Evolutionary conservation across 1,140 invertebrate genomes (phyloP), one percentile per base, ranked within the genome.

Genomic region (Brachionus rubens): DNA sequence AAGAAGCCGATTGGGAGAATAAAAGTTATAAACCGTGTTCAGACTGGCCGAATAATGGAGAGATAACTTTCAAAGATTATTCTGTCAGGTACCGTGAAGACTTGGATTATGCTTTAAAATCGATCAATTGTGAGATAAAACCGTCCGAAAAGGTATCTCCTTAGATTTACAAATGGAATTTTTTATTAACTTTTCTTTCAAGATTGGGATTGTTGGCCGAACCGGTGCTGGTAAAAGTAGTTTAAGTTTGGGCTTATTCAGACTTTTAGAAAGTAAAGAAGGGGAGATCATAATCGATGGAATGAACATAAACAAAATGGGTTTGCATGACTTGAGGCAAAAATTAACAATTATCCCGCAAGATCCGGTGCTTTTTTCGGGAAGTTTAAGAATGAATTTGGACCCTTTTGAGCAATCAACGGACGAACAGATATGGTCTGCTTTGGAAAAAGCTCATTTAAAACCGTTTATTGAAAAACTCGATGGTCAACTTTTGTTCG

Each of bases 201-300:
- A 84, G 83, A 79, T 92, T 70, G 90, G 91, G 3, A 90, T 94
- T 76, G 91, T 93, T 21, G 92, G 92, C 26, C 83, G 88, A 78
- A 90, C 89, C 6, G 93, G 93, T 0, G 92, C 93, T 40, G 94
- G 94, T 9, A 96, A 96, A 82, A 92, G 91, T 0, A 94, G 93
- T 0, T 83, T 96, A 7, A 85, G 82, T 5, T 78, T 87, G 36
- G 82, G 85, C 19, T 77, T 88, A 30, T 88, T 88, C 79, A 83
- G 87, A 3, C 83, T 88, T 70, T 81, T 88, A 52, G 85, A 87
- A 56, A 80, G 86, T 21, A 80, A 77, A n/a, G 80, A 81, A 24
- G 87, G 87, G 9, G 77, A 79, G 4, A 88, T 92, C 30, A 77
- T 80, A 0, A 90, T 94, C 52, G 92, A 93, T 81, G 88, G 82